A percentile compares a stretch with the other conserved stretches of the same genome.
phyloP scores from a whole-genome alignment of 2,113 vertebrate genomes.

The Rynchops niger region DNA sequence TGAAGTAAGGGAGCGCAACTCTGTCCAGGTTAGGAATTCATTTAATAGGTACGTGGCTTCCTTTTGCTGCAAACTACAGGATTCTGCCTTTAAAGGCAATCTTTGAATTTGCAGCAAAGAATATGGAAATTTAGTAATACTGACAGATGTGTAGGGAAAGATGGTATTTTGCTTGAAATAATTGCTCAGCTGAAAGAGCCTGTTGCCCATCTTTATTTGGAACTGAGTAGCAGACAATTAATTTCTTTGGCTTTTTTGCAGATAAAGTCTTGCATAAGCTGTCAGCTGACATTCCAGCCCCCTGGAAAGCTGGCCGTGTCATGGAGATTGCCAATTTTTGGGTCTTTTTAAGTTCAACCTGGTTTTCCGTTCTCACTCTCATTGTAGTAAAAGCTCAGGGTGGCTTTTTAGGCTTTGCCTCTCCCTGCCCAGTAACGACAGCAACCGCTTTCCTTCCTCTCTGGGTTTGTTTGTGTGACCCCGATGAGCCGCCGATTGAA shows the following conservation, averaged over 20 bases:
- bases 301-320: neutral
- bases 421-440: neutral
- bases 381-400: neutral
- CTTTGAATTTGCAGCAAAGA: neutral
- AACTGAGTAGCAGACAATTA: neutral
- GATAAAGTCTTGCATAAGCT: slow-evolving; percentile 38
- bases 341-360: neutral
- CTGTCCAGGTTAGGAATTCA: neutral
- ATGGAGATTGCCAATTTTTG: neutral
- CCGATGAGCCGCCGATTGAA: neutral
- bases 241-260: neutral
- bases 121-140: neutral
- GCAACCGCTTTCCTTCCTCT: neutral
- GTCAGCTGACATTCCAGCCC: slow-evolving; percentile 13
- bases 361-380: neutral
- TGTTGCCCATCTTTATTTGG: slow-evolving; percentile 19
- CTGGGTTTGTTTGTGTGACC: neutral
- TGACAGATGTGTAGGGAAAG: neutral
- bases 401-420: neutral
- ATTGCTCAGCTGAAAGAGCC: neutral
- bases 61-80: neutral
- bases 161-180: neutral
- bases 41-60: neutral
- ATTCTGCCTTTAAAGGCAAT: neutral
- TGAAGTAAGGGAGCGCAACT: neutral